These are phyloP conservation scores for Unio delphinus DNA, from an alignment of 2,888 invertebrate species.

Conservation along the genomic window DNA sequence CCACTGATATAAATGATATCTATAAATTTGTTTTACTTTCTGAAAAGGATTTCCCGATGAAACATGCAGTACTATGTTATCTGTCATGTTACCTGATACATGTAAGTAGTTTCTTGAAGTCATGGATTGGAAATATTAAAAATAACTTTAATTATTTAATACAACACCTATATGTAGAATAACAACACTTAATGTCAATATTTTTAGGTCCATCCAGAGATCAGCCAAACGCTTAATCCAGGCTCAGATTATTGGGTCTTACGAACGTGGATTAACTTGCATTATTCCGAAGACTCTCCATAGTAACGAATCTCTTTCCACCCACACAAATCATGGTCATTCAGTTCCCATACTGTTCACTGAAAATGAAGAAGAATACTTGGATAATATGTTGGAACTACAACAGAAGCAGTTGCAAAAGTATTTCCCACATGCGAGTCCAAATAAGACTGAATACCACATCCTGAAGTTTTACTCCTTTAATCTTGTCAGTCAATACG, in stretches of 20 bases:
- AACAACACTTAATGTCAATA: no score
- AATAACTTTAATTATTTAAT: no score
- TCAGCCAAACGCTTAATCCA: constrained; percentile 37
- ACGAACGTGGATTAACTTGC: constrained; percentile 47
- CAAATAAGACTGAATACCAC: constrained; percentile 57
- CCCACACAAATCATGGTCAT: constrained; percentile 3
- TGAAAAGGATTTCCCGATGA: no score
- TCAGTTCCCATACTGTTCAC: constrained; percentile 46
- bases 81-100: no score
- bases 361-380: constrained; percentile 25
- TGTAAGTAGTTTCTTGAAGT: no score
- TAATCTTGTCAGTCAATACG: no score
- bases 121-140: no score
- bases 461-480: no score
- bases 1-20: no score
- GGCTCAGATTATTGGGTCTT: constrained; percentile 34
- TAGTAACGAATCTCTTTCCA: constrained; percentile 34
- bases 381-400: not conserved
- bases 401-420: constrained; percentile 23
- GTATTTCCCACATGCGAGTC: constrained; percentile 57
- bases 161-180: no score
- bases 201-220: constrained; percentile 29
- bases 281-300: constrained; percentile 50
- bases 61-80: no score
- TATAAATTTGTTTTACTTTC: no score